Evolutionary conservation across 2,888 invertebrate species (phyloP).

Genomic region (Dicycla oo): DNA sequence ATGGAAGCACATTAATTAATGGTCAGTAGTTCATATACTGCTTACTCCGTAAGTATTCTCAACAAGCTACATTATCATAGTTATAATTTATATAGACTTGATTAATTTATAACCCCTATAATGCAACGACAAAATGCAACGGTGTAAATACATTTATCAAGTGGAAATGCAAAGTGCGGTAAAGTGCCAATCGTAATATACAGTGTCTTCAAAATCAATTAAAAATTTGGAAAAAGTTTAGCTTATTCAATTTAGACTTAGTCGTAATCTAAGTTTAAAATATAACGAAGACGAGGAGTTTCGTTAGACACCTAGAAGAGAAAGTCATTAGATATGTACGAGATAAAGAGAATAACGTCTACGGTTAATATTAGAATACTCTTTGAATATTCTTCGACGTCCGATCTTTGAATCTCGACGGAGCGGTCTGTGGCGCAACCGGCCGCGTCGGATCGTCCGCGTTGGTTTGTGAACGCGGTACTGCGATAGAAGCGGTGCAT

Average conservation of each 20-base stretch:
- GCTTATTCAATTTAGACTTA: conserved; percentile 62
- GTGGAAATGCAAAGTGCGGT: conserved; percentile 85
- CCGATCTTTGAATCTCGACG: conserved; percentile 17
- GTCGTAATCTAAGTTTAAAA: conserved; percentile 58
- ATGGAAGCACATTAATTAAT: conserved; percentile 22
- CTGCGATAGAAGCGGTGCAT: conserved; percentile 68
- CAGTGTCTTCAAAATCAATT: conserved; percentile 74
- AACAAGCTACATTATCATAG: conserved; percentile 84
- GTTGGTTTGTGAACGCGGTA: conserved; percentile 5
- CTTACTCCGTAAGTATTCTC: conserved; percentile 82
- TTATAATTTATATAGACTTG: conserved; percentile 72
- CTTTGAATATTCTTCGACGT: conserved; percentile 26
- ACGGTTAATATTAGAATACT: conserved; percentile 43
- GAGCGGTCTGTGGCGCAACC: conserved; percentile 3
- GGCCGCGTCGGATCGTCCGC: conserved; percentile 10
- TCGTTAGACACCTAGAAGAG: conserved; percentile 58
- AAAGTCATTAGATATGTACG: conserved; percentile 66
- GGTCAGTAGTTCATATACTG: conserved; percentile 71
- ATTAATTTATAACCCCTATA: conserved; percentile 70
- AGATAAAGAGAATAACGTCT: conserved; percentile 53
- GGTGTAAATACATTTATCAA: conserved; percentile 82
- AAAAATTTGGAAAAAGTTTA: conserved; percentile 74
- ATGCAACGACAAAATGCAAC: conserved; percentile 86
- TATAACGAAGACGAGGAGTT: conserved; percentile 41
- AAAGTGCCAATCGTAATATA: conserved; percentile 81